These are phyloP conservation scores for Andrena hattorfiana DNA, from an alignment of 2,888 invertebrate species.

Conservation along the genomic window DNA sequence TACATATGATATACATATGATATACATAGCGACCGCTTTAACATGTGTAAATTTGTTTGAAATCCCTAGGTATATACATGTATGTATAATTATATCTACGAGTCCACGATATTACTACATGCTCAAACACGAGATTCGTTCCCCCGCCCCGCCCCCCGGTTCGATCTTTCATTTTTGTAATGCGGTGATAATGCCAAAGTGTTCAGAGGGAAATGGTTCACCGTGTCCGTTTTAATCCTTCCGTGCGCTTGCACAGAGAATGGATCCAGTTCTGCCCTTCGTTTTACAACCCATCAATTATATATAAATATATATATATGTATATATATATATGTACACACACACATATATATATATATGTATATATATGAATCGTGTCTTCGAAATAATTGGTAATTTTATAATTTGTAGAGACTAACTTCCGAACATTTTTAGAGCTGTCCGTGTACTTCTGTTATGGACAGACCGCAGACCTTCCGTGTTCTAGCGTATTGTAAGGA, in stretches of 20 bases:
- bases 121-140: slow-evolving; percentile 42
- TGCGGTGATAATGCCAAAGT: slow-evolving; percentile 73
- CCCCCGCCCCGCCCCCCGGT: background rate
- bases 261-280: slow-evolving; percentile 28
- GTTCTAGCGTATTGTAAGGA: slow-evolving; percentile 56
- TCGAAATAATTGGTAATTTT: slow-evolving; percentile 46
- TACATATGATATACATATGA: slow-evolving; percentile 6
- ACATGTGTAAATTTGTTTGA: slow-evolving; percentile 67
- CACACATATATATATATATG: no score
- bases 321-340: no score
- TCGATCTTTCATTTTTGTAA: slow-evolving; percentile 49
- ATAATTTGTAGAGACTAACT: slow-evolving; percentile 49
- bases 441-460: slow-evolving; percentile 21
- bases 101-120: slow-evolving; percentile 40
- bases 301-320: background rate
- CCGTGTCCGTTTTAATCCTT: slow-evolving; percentile 44
- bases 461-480: slow-evolving; percentile 50
- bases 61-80: slow-evolving; percentile 49
- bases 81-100: slow-evolving; percentile 51
- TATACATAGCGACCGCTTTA: slow-evolving; percentile 56
- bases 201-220: slow-evolving; percentile 63
- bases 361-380: slow-evolving; percentile 11
- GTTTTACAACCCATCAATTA: slow-evolving; percentile 20
- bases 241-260: slow-evolving; percentile 30
- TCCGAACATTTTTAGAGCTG: slow-evolving; percentile 39